Conservation (phyloP, 1,140 invertebrate genomes). For the Aphidius ervi region DNA sequence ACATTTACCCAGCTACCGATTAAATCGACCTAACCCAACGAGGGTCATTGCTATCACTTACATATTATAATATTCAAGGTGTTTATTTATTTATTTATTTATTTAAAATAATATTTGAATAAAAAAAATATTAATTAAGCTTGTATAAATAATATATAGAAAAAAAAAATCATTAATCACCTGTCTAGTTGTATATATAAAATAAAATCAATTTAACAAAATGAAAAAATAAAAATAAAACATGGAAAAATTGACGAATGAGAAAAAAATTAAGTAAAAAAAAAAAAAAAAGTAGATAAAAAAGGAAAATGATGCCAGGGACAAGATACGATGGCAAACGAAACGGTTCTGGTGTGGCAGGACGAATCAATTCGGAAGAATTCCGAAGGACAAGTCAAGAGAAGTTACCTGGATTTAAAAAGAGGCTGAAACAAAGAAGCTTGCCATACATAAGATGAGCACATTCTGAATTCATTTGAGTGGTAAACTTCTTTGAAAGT, state of each 20-base stretch:
- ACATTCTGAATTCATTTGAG: not conserved
- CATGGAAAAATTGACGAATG: too few relatives aligned
- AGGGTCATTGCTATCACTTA: too few relatives aligned
- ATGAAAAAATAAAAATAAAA: too few relatives aligned
- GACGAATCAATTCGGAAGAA: conserved; percentile 29
- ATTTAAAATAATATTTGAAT: too few relatives aligned
- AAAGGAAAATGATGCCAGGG: conserved; percentile 17
- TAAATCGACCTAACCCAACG: conserved; percentile 35
- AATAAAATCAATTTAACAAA: too few relatives aligned
- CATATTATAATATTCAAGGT: too few relatives aligned
- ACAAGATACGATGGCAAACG: conserved; percentile 13
- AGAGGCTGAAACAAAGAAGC: conserved; percentile 23
- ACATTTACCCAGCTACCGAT: conserved; percentile 44
- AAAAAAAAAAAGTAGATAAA: not conserved
- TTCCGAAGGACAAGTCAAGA: conserved; percentile 21
- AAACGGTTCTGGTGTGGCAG: conserved; percentile 13
- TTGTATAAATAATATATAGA: too few relatives aligned
- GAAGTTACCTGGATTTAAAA: conserved; percentile 34
- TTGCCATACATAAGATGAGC: not conserved
- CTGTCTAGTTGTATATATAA: too few relatives aligned
- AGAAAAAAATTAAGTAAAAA: too few relatives aligned
- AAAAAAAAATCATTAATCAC: too few relatives aligned
- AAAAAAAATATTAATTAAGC: too few relatives aligned
- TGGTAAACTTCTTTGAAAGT: not conserved
- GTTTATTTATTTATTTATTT: too few relatives aligned